Evolutionary conservation across 2,113 vertebrate species (phyloP), one percentile per base, ranked within the genome.

Genomic region (Bos indicus): DNA sequence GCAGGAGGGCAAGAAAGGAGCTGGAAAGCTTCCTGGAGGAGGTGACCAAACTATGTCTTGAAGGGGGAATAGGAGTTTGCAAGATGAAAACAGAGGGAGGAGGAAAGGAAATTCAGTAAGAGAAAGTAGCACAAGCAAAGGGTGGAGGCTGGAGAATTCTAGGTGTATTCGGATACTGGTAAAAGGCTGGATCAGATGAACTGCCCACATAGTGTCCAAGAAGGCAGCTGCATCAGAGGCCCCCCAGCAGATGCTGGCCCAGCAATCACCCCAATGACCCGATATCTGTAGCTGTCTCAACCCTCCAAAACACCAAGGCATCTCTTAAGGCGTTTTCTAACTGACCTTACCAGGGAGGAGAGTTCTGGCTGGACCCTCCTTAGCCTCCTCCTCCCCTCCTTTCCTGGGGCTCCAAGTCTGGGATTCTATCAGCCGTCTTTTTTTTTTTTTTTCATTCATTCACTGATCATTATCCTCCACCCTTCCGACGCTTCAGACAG

Each of bases 401-500:
- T 28, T 46, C 46, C 48, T 1, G 0, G 19, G 91, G 21, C 87
- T 89, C 92, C 30, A 2, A 2, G 84, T 78, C 57, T 36, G 92
- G 0, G 21, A 77, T 62, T 82, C 77, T 64, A 83, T 97, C 96
- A 23, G 77, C 78, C 13, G 0, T 25, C 90, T 51, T 60, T 89
- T 46, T 52, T n/a, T 77, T 46, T 23, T 30, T 46, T 51, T 51
- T 94, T 60, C 60, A 43, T 80, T 60, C 84, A 48, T 77, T 85
- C 93, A 21, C 67, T 96, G 88, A 95, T 85, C 82, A 56, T 93
- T 96, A 95, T 92, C 88, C 93, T 48, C 48, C 51, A 51, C 85
- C 88, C 91, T 80, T 48, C 90, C 36, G 43, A 64, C 1, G 33
- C 78, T 30, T 71, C 94, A 98, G 97, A 88, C 46, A 98, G 91